Base-by-base conservation (phyloP, 2,113 vertebrate species). In the Gobius niger region DNA sequence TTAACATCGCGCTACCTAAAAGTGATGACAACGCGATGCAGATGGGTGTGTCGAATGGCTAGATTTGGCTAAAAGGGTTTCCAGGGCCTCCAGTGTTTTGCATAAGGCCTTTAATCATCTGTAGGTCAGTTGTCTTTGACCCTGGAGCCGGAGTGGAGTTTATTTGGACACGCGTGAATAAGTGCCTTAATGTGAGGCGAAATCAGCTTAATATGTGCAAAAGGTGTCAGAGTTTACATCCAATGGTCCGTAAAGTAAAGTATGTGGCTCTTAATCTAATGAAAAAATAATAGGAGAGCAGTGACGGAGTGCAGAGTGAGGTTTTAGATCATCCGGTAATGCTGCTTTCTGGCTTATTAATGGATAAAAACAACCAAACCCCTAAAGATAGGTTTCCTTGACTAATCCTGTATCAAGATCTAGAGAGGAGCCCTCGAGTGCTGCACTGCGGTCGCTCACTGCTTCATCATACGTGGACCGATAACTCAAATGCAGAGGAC, bases 251-350 rank as follows among this genome's bases (percentile, higher is more conserved):
- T 42, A 15, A 15, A 60, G 57, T 42, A 83, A 79, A 88, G 80
- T 73, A 82, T 68, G 18, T 73, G 72, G 67, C 34, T 70, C 67
- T 59, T 65, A 63, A 60, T 77, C 24, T 47, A 54, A 44, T 64
- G 18, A 46, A 16, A 15, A 42, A 79, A 75, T 85, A 91, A 92
- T 92, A 92, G n/a, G n/a, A n/a, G 86, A 91, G 44, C 61, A 64
- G 59, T 59, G 4, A 54, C 53, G 73, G 71, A 77, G 75, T 10
- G 47, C 19, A 34, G 19, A 68, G 67, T 52, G 47, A 73, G 70
- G 41, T 65, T 68, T 56, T 66, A 9, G 41, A 4, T 71, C 77
- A 77, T 77, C 72, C 56, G 72, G 59, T 11, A 50, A 12, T 50
- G 14, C 47, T 13, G 47, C 10, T 10, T 46, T 14, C 42, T 14